Conservation (phyloP, 2,113 vertebrate species). For the Pseudopodoces humilis region DNA sequence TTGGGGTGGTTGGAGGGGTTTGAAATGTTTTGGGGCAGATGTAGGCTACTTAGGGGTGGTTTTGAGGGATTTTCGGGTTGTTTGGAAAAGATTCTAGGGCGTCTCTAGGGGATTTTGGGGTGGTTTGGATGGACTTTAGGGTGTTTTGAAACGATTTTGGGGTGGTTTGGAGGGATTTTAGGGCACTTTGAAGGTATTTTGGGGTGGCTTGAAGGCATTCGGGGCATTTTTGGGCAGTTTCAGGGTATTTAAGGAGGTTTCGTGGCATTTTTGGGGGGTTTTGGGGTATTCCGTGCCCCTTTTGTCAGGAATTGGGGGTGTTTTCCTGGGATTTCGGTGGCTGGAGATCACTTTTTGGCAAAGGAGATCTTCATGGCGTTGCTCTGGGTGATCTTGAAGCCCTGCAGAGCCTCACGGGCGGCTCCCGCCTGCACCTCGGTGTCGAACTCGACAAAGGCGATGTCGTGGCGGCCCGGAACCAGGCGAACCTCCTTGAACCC, state of each 20-base stretch:
- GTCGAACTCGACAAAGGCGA: not conserved
- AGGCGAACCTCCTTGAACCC: not conserved
- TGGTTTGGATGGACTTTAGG: not conserved
- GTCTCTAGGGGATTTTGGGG: no score
- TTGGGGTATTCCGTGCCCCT: not conserved
- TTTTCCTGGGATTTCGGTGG: no score
- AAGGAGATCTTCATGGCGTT: conserved; percentile 14
- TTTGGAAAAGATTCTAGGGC: no score
- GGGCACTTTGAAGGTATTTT: not conserved
- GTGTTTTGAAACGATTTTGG: no score
- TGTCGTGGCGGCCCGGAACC: not conserved
- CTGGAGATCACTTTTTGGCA: not conserved
- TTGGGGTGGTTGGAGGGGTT: no score
- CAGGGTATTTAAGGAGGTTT: not conserved
- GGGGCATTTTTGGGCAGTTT: not conserved
- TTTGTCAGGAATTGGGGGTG: no score
- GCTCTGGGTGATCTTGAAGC: not conserved
- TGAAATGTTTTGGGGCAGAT: no score
- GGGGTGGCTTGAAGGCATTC: not conserved
- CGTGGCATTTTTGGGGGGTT: not conserved
- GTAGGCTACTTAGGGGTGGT: no score
- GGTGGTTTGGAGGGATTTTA: not conserved
- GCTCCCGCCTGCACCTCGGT: not conserved
- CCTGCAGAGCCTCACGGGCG: not conserved
- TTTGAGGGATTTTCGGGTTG: no score